Base-by-base conservation (phyloP, 2,797 vertebrate species). In the Pelobates cultripes region DNA sequence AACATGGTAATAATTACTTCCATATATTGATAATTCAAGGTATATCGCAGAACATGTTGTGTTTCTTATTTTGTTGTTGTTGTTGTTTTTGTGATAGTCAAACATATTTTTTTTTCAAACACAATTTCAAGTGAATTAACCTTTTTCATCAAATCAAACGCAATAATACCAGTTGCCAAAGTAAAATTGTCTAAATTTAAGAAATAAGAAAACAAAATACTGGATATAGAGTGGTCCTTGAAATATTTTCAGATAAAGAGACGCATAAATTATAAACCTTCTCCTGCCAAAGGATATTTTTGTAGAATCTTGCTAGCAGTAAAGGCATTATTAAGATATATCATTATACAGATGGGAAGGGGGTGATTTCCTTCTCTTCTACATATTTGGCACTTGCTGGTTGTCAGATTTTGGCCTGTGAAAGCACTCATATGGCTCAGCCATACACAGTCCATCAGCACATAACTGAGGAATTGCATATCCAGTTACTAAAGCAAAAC, bases 341-440 rank as follows among this genome's bases (percentile, higher is more conserved):
- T 57, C 8, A 57, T 57, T 12, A 57, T 14, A 57, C 55, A 57
- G 55, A 57, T 71, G 28, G 28, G 6, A 3, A 78, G n/a, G 43
- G 5, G 57, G 55, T 64, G 14, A 42, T 40, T n/a, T 14, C 61
- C 57, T 15, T 40, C 60, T 43, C 57, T 0, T 66, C 6, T 43
- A n/a, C 9, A 75, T 15, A 73, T n/a, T 42, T 55, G 47, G 28
- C 71, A 55, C 15, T 40, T n/a, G 12, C 13, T 70, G 43, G 5
- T 70, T 70, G 14, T 55, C n/a, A 12, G 7, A 74, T n/a, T 15
- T 57, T 68, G 13, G 47, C 53, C 53, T 9, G 5, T 28, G 53
- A 70, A 70, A n/a, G 9, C n/a, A 78, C n/a, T 70, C 51, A 60
- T 66, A 78, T 70, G 68, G 64, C 43, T 57, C 64, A 55, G 66